Conservation (phyloP, 2,888 invertebrate genomes). For the Oligia strigilis region DNA sequence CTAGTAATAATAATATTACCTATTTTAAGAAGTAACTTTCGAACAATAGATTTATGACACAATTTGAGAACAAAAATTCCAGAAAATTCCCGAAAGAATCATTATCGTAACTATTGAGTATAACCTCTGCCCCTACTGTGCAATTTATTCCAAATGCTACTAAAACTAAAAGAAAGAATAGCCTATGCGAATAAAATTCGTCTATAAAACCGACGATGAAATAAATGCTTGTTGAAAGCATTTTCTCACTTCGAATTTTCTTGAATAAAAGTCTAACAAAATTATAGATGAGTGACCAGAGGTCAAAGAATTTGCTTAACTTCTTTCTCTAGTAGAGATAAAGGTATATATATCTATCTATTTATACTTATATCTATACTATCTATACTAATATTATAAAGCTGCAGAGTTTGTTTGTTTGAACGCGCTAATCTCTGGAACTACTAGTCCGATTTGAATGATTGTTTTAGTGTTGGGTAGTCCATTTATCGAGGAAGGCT, state of each 20-base stretch:
- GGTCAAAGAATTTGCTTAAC: constrained; percentile 1
- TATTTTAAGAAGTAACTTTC: background rate
- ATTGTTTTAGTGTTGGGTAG: no score
- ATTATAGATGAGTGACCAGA: background rate
- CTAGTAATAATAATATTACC: no score
- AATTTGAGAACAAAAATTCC: background rate
- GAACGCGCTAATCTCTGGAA: background rate
- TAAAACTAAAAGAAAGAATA: constrained; percentile 39
- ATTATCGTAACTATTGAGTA: constrained; percentile 10
- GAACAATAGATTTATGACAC: background rate
- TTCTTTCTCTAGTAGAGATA: background rate
- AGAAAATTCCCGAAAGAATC: background rate
- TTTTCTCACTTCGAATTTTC: constrained; percentile 31
- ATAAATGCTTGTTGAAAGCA: background rate
- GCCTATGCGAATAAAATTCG: constrained; percentile 23
- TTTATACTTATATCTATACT: background rate
- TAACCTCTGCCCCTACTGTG: background rate
- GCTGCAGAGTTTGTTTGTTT: no score
- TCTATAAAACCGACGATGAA: constrained; percentile 27
- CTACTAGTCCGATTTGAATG: background rate
- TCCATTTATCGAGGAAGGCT: background rate
- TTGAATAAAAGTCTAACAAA: constrained; percentile 1
- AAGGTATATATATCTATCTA: no score
- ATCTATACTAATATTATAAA: background rate
- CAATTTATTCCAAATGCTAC: constrained; percentile 26